These are phyloP conservation scores for Halcyon senegalensis DNA, from an alignment of 2,113 vertebrate genomes.

Conservation along the genomic window DNA sequence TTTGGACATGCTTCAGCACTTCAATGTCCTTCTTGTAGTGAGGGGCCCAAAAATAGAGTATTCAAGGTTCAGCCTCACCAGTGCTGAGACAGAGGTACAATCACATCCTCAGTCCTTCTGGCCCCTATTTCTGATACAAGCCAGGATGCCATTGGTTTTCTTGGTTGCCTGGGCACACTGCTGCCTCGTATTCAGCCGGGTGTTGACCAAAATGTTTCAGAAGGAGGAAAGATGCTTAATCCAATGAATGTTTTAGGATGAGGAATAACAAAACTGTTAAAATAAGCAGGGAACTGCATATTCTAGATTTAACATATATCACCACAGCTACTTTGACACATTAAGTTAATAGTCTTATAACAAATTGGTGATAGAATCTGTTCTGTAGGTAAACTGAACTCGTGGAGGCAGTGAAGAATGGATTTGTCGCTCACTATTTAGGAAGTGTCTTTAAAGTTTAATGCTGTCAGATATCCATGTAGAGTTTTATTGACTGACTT, in stretches of 20 bases:
- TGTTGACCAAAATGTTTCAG: neutral
- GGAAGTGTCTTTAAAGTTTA: neutral
- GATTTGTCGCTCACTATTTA: neutral
- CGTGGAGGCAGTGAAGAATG: neutral
- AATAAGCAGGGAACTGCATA: neutral
- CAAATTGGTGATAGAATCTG: neutral
- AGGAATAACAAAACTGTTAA: neutral
- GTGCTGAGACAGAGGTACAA: too few species aligned
- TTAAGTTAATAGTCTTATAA: neutral
- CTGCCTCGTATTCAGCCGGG: neutral
- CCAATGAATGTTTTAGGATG: neutral
- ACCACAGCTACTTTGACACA: neutral
- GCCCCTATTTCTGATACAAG: too few species aligned
- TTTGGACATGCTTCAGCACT: too few species aligned
- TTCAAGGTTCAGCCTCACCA: too few species aligned
- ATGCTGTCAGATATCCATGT: neutral
- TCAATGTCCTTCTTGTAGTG: too few species aligned
- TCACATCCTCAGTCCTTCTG: too few species aligned
- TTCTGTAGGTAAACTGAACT: neutral
- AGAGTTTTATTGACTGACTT: neutral
- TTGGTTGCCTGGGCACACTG: too few species aligned
- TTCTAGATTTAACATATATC: neutral
- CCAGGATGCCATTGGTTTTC: too few species aligned
- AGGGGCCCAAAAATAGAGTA: too few species aligned
- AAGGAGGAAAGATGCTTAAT: neutral